phyloP scores from a whole-genome alignment of 2,113 vertebrate species.

The Tenebrosternarchus preto region DNA sequence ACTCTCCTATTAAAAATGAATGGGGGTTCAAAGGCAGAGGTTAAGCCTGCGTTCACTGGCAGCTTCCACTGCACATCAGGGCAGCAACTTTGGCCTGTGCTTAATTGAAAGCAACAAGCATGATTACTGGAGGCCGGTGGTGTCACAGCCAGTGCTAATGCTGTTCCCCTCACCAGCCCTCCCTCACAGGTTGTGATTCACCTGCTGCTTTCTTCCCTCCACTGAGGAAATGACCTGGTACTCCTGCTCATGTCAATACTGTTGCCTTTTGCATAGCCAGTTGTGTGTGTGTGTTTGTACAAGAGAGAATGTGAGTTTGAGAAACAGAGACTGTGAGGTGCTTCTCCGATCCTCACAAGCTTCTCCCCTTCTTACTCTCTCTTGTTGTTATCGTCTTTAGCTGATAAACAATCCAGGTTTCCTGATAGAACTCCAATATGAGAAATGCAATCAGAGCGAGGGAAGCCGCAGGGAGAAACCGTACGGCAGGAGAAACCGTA shows the following conservation, averaged over 20 bases:
- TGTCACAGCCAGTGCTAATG: constrained; percentile 40
- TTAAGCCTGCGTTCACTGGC: constrained; percentile 32
- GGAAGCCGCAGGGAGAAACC: constrained; percentile 67
- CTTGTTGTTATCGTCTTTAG: constrained; percentile 61
- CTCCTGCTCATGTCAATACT: constrained; percentile 56
- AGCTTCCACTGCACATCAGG: neutral
- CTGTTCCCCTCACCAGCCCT: constrained; percentile 50
- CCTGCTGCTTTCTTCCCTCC: neutral
- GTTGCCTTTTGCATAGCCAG: constrained; percentile 56
- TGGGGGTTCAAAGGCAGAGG: constrained; percentile 42
- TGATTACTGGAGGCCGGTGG: constrained; percentile 18
- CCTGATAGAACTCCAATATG: constrained; percentile 75
- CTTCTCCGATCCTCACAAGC: neutral
- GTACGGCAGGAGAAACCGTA: constrained; percentile 60
- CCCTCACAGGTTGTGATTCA: constrained; percentile 51
- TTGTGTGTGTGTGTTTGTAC: constrained; percentile 7
- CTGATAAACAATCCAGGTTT: constrained; percentile 73
- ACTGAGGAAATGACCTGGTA: neutral
- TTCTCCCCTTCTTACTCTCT: constrained; percentile 13
- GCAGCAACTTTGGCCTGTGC: constrained; percentile 35
- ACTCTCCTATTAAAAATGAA: constrained; percentile 55
- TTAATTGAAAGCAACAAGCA: constrained; percentile 46
- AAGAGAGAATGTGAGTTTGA: constrained; percentile 4
- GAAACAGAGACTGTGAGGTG: neutral
- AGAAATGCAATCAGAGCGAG: constrained; percentile 74